Percentiles rank a stretch among this genome's conserved stretches.
These are phyloP conservation scores for Micromussa lordhowensis DNA, from an alignment of 92 coral and sea anemone species.

Conservation along the genomic window DNA sequence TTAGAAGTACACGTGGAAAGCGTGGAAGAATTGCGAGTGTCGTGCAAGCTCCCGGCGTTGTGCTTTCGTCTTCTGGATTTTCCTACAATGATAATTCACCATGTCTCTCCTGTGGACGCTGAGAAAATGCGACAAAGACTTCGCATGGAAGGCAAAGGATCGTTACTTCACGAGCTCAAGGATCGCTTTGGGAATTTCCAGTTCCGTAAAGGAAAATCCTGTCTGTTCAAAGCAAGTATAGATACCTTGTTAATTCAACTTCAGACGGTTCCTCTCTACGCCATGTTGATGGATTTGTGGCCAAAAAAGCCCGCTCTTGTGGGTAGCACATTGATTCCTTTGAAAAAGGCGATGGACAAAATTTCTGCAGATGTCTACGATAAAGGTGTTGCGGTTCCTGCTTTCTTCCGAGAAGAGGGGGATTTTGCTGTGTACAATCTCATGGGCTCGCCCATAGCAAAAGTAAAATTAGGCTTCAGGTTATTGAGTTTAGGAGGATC, in stretches of 20 bases:
- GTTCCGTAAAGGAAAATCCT: conserved; percentile 87
- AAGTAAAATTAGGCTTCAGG: conserved; percentile 73
- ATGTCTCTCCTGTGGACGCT: conserved; percentile 64
- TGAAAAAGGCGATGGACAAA: conserved; percentile 72
- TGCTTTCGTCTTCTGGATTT: conserved; percentile 94
- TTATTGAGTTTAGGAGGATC: conserved; percentile 93
- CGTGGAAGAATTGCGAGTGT: conserved; percentile 65
- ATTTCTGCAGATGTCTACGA: conserved; percentile 66
- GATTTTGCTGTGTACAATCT: conserved; percentile 80
- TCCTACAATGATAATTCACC: conserved; percentile 86
- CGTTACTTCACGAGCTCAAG: conserved; percentile 64
- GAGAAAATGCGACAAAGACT: conserved; percentile 80
- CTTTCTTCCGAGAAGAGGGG: conserved; percentile 79
- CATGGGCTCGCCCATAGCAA: conserved; percentile 87
- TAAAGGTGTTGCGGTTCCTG: conserved; percentile 82
- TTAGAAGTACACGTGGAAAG: conserved; percentile 91
- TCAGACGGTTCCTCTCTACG: conserved; percentile 81
- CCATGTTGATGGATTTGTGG: conserved; percentile 91
- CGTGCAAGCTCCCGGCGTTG: conserved; percentile 85
- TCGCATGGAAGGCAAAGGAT: conserved; percentile 50
- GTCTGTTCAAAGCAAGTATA: conserved; percentile 81
- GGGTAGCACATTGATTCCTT: conserved; percentile 83
- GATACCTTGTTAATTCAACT: conserved; percentile 66
- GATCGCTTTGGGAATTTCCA: conserved; percentile 81
- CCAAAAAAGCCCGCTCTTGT: conserved; percentile 75